These are phyloP conservation scores for Camelus bactrianus DNA, from an alignment of 2,113 vertebrate genomes.

Conservation along the genomic window DNA sequence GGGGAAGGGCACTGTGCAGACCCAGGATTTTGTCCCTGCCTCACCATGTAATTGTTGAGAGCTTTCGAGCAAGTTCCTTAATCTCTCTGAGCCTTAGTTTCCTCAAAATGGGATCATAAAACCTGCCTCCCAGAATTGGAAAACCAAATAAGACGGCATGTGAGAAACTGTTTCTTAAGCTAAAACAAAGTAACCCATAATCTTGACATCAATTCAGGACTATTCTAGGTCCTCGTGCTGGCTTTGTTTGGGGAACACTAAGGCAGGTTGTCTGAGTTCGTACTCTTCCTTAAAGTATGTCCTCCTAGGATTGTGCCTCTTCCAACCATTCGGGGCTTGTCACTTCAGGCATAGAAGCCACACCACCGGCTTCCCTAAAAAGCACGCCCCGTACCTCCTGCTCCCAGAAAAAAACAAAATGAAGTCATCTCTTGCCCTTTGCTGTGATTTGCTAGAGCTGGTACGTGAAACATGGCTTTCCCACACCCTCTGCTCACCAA, in stretches of 20 bases:
- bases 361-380: not conserved
- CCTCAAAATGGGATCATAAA: not conserved
- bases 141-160: not conserved
- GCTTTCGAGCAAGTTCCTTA: not conserved
- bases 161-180: not conserved
- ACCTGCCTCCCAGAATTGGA: not conserved
- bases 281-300: not conserved
- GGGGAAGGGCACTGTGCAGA: accelerated
- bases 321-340: not conserved
- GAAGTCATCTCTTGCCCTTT: not conserved
- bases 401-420: not conserved
- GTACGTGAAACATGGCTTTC: not conserved
- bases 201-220: not conserved
- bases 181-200: not conserved
- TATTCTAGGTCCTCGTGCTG: not conserved
- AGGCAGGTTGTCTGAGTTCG: not conserved
- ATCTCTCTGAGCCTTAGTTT: not conserved
- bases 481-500: not conserved
- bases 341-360: not conserved
- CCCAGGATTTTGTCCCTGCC: not conserved
- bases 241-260: not conserved
- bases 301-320: not conserved
- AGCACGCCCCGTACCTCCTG: not conserved
- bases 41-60: not conserved
- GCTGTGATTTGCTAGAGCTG: not conserved